Base-by-base conservation (phyloP, 2,797 vertebrate species). In the Enoplosus armatus region DNA sequence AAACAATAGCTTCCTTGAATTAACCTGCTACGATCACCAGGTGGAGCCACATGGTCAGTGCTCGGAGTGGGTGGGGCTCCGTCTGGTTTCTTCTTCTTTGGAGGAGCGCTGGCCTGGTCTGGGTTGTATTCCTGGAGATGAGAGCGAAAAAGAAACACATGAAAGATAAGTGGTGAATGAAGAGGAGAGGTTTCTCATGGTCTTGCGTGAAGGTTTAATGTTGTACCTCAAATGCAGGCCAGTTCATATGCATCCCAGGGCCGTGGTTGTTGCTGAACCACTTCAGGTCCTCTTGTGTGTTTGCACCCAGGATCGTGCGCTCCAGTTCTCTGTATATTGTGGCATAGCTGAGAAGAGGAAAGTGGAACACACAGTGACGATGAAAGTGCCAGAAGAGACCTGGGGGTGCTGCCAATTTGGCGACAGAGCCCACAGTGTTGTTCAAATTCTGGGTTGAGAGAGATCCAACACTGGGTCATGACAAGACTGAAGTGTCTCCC, bases 201-300 rank as follows among this genome's bases (percentile, higher is more conserved):
- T 24, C 26, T 8, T 1, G 24, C 11, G 0, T 5, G 18, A 64
- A 18, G 43, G 0, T 41, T 22, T 27, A 12, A 41, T 24, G 8
- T 5, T 12, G 4, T 85, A 99, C 98, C 98, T 99, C 98, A 20
- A 99, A 97, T 71, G 96, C 96, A 45, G 98, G 98, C 98, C 98
- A 99, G 91, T 98, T 99, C 98, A 98, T 99, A 91, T 96, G 96
- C 98, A 99, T 99, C 45, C 95, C 97, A 0, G 98, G 98, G 29
- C 98, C 98, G 0, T 97, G 96, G 93, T 94, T 96, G 93, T 95
- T 97, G 90, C 96, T 98, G 95, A 99, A 99, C 98, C 97, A 99
- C 90, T 96, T 96, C 64, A 99, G 96, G 73, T 99, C 98, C 50
- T 99, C 98, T 92, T 99, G 98, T 0, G 97, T 96, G 0, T 98